phyloP scores from a whole-genome alignment of 2,888 invertebrate species.

The Tridacna crocea region DNA sequence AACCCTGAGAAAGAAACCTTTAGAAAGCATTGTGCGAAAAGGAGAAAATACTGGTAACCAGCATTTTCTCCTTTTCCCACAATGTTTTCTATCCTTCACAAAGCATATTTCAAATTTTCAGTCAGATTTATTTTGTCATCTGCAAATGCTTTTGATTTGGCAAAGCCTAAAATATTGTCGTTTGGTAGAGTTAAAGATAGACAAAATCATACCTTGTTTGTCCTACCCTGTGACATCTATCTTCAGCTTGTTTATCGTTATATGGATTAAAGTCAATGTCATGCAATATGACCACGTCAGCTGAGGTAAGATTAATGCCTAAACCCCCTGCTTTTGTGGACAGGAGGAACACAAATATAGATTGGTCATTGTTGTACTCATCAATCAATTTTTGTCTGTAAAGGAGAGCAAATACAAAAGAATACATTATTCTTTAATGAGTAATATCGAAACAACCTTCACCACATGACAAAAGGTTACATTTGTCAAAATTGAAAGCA shows the following conservation, averaged over 20 bases:
- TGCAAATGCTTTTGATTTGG: too few relatives aligned
- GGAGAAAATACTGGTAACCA: too few relatives aligned
- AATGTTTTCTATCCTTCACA: too few relatives aligned
- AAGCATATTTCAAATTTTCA: too few relatives aligned
- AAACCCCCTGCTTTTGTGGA: constrained; percentile 96
- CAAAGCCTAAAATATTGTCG: too few relatives aligned
- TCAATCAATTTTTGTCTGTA: constrained; percentile 95
- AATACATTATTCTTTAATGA: neutral
- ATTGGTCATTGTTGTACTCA: constrained; percentile 91
- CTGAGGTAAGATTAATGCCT: constrained; percentile 87
- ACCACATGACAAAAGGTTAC: too few relatives aligned
- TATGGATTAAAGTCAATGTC: constrained; percentile 99
- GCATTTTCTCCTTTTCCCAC: too few relatives aligned
- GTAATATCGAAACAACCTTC: neutral
- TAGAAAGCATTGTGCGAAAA: too few relatives aligned
- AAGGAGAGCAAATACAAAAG: constrained; percentile 2
- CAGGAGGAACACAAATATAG: constrained; percentile 94
- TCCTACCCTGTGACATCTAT: constrained; percentile 90
- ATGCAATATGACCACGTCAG: constrained; percentile 97
- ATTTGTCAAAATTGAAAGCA: too few relatives aligned
- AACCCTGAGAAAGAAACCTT: too few relatives aligned
- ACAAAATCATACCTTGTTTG: constrained; percentile 85
- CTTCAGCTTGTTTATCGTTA: constrained; percentile 98
- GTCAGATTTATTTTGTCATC: too few relatives aligned
- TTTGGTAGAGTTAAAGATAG: too few relatives aligned